A percentile compares a stretch with the other conserved stretches of the same genome.
Conservation (phyloP, 2,113 vertebrate genomes). For the Rhinolophus ferrumequinum region DNA sequence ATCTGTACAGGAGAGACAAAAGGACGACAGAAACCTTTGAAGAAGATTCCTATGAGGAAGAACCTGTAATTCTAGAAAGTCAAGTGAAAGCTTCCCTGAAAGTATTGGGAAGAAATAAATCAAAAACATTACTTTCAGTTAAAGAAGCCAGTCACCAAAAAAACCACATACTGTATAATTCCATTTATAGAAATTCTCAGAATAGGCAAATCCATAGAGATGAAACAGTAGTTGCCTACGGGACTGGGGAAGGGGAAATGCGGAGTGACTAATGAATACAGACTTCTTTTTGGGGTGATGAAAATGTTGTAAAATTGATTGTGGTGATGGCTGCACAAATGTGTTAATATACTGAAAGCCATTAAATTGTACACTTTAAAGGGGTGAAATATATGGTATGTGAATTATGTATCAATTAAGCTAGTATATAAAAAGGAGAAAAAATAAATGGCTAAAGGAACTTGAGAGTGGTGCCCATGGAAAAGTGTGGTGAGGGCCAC, state of each 20-base stretch:
- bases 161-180: neutral
- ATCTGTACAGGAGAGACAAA: neutral
- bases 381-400: neutral
- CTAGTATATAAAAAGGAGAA: neutral
- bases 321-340: neutral
- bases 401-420: neutral
- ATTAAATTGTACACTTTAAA: neutral
- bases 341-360: neutral
- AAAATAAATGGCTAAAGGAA: neutral
- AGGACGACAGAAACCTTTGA: neutral
- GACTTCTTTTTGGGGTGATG: neutral
- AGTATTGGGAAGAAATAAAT: neutral
- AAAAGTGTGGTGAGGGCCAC: neutral
- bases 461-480: neutral
- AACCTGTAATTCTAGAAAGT: neutral
- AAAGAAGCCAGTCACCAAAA: neutral
- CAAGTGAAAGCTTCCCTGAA: neutral
- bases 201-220: neutral
- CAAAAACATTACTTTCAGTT: neutral
- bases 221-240: neutral
- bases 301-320: neutral
- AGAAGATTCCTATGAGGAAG: neutral
- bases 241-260: rapidly evolving
- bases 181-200: neutral
- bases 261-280: neutral